Evolutionary conservation across 2,888 invertebrate genomes (phyloP), one percentile per base, ranked within the genome.

Genomic region (Spisula solida): DNA sequence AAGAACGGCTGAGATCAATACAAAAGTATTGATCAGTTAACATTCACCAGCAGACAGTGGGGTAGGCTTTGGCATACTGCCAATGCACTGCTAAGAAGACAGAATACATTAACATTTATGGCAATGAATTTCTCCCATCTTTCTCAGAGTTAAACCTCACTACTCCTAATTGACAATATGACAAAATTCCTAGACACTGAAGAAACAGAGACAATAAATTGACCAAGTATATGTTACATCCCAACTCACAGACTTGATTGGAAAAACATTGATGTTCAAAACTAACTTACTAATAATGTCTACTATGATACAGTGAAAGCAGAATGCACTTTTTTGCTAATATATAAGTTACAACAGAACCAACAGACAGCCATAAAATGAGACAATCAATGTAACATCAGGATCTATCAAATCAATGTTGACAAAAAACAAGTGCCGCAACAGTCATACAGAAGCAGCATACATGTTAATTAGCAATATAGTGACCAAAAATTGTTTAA

Each of bases 11-110:
- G 14, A 20, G 82, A 87, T 87, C 91, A 91, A 86, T 91, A 89
- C 20, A 85, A 78, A 82, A 20, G 47, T 89, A 91, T 88, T 89
- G 90, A 90, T 90, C 82, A 82, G 31, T 85, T 86, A 83, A 86
- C 87, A 88, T 66, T 47, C 87, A 81, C 80, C 78, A 84, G 66
- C 88, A 92, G 90, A 90, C 92, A 90, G 80, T 89, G 83, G 82
- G 89, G 86, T 84, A 88, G 88, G 75, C 41, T 88, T 88, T 93
- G 93, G 94, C 93, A 85, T 34, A 16, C 51, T 89, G 92, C 93
- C 94, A 94, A 92, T 83, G 85, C 86, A 78, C 78, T 55, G 55
- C 55, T 85, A 34, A 75, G 25, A 89, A 87, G 60, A 70, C 81
- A 55, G 70, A 87, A 81, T 82, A 81, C 88, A 86, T 82, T 86